Percentiles rank a stretch among this genome's conserved stretches.
Evolutionary conservation across 2,113 vertebrate species (phyloP).

Genomic region (Sorex araneus): DNA sequence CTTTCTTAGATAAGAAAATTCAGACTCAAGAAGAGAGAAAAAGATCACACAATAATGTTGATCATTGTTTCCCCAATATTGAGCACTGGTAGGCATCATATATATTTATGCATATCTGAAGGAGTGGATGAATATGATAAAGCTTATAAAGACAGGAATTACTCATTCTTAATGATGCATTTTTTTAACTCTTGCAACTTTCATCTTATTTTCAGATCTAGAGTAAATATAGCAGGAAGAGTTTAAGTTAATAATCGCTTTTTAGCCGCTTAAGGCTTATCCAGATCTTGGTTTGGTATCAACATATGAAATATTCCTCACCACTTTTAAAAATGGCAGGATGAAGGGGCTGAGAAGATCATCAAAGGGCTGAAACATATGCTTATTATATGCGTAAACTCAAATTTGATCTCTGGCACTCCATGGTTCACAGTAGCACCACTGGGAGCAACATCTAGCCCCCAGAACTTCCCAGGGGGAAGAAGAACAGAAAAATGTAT

Average conservation of each 20-base stretch:
- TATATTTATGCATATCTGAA: neutral
- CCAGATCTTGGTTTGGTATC: neutral
- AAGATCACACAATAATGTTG: neutral
- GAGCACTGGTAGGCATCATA: neutral
- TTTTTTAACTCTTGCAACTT: neutral
- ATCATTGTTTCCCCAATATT: neutral
- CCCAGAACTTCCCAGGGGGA: too few species aligned
- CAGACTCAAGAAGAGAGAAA: neutral
- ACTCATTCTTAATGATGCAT: too few species aligned
- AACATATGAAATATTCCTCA: too few species aligned
- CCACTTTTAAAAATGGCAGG: too few species aligned
- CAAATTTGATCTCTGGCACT: too few species aligned
- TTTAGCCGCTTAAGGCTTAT: slow-evolving; percentile 26
- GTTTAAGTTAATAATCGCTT: slow-evolving; percentile 10
- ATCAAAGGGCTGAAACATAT: too few species aligned
- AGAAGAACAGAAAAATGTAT: neutral
- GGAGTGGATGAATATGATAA: neutral
- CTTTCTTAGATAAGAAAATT: neutral
- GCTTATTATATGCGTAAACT: too few species aligned
- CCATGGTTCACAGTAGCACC: too few species aligned
- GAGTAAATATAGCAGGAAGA: slow-evolving; percentile 10
- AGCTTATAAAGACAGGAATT: too few species aligned
- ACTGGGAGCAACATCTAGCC: too few species aligned
- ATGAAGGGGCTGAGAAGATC: too few species aligned
- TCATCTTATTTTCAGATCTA: neutral